These are phyloP conservation scores for Emydocephalus ijimae DNA, from an alignment of 2,113 vertebrate genomes.

Conservation along the genomic window DNA sequence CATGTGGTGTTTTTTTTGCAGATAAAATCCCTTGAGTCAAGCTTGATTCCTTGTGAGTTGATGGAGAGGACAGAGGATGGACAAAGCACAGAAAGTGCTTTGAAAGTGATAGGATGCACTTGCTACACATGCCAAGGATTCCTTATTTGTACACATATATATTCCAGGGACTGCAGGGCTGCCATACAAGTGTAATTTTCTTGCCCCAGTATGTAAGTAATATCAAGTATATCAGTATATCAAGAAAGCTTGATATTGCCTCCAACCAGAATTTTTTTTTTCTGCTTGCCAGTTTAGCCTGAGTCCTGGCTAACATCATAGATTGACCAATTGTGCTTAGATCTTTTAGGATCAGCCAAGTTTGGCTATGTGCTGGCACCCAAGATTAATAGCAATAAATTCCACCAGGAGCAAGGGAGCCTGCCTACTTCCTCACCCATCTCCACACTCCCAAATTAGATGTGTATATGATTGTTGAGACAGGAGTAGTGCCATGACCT, in stretches of 20 bases:
- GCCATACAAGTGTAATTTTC: background rate
- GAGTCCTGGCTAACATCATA: background rate
- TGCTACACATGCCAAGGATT: background rate
- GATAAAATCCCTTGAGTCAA: background rate
- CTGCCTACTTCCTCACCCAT: background rate
- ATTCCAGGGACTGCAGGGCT: background rate
- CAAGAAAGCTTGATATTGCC: background rate
- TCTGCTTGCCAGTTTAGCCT: background rate
- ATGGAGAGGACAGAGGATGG: background rate
- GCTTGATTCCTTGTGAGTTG: background rate
- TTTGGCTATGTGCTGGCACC: background rate
- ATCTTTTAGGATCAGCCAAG: background rate
- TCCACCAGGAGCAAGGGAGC: background rate
- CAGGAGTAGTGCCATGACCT: background rate
- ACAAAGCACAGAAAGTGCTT: background rate
- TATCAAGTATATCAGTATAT: too few relatives aligned
- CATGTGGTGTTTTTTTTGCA: background rate
- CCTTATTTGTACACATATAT: background rate
- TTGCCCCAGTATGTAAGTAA: background rate
- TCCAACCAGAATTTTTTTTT: background rate
- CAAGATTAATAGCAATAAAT: background rate
- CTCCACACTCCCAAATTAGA: background rate
- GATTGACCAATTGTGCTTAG: background rate
- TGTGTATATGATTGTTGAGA: background rate
- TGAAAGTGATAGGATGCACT: background rate